Evolutionary conservation across 2,888 invertebrate genomes (phyloP).

Genomic region (Conistra vaccinii): DNA sequence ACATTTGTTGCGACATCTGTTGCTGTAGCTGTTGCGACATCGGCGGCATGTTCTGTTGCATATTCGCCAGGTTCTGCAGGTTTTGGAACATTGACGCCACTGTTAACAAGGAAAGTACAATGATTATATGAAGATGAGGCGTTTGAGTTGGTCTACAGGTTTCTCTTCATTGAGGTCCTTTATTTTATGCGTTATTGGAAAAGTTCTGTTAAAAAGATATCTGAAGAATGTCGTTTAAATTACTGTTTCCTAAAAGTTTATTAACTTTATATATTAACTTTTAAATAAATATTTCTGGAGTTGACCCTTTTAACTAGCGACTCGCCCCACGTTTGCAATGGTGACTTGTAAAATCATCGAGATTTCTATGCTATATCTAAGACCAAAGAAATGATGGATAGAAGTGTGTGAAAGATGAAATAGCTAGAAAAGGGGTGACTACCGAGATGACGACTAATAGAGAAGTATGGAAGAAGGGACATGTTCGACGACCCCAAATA

Average conservation of each 20-base stretch:
- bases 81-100: slow-evolving; percentile 94
- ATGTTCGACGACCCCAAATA: too few relatives aligned
- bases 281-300: not conserved
- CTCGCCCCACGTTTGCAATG: not conserved
- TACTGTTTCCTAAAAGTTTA: not conserved
- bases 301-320: not conserved
- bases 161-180: not conserved
- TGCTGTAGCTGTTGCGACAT: slow-evolving; percentile 91
- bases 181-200: not conserved
- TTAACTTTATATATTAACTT: not conserved
- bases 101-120: slow-evolving; percentile 77
- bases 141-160: not conserved
- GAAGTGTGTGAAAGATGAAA: too few relatives aligned
- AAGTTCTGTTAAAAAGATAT: not conserved
- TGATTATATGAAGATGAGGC: slow-evolving; percentile 23
- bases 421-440: too few relatives aligned
- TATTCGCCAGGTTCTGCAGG: slow-evolving; percentile 89
- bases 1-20: slow-evolving; percentile 90
- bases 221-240: not conserved
- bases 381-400: too few relatives aligned
- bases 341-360: not conserved
- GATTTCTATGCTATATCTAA: not conserved
- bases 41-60: slow-evolving; percentile 89
- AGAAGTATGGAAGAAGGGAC: too few relatives aligned
- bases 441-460: too few relatives aligned